Conservation (phyloP, 2,888 invertebrate genomes). For the Spilosoma lubricipeda region DNA sequence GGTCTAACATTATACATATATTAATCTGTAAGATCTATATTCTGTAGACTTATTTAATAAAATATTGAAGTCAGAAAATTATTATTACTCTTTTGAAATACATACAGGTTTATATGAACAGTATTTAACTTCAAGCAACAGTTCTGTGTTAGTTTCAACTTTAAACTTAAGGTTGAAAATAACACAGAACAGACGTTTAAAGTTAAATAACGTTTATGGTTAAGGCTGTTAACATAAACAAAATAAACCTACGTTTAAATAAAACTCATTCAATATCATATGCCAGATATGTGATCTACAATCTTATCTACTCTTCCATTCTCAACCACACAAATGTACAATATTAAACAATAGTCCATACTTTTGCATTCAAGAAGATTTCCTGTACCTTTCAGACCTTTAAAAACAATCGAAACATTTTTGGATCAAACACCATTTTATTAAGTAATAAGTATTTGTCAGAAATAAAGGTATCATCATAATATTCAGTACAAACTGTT, state of each 20-base stretch:
- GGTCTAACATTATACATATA: not conserved
- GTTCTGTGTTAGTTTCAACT: no score
- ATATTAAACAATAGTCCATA: conserved; percentile 17
- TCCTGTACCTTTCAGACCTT: conserved; percentile 22
- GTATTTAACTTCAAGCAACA: no score
- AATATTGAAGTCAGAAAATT: not conserved
- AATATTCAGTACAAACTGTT: not conserved
- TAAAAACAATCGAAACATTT: conserved; percentile 15
- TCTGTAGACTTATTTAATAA: not conserved
- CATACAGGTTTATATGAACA: not conserved
- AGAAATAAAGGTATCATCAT: not conserved
- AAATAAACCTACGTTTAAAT: not conserved
- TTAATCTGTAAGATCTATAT: not conserved
- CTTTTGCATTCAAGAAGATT: conserved; percentile 14
- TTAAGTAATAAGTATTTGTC: not conserved
- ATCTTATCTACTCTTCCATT: conserved; percentile 7
- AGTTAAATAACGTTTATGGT: no score
- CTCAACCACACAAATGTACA: conserved; percentile 7
- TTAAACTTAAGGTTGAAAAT: no score
- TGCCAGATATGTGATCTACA: not conserved
- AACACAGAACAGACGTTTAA: no score
- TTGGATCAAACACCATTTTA: conserved; percentile 13
- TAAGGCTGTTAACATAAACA: not conserved
- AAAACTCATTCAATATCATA: not conserved
- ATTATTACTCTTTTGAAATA: not conserved